Evolutionary conservation across 2,888 invertebrate species (phyloP).

Genomic region (Phaonia tiefii): DNA sequence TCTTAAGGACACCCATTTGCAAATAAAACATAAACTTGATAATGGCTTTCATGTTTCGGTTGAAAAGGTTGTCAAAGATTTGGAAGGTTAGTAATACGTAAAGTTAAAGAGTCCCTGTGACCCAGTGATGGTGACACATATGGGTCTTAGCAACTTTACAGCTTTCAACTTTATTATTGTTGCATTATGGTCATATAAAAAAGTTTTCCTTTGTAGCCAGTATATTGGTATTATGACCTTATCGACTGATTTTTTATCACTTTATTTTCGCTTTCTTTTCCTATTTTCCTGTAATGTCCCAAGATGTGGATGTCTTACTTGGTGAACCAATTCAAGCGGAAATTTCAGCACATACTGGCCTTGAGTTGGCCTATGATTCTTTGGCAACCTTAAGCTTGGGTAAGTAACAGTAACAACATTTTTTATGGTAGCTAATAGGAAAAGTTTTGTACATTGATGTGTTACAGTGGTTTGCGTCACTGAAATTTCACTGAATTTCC

Average conservation of each 20-base stretch:
- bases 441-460: too few species aligned
- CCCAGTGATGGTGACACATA: neutral
- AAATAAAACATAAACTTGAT: slow-evolving; percentile 83
- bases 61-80: slow-evolving; percentile 84
- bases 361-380: slow-evolving; percentile 87
- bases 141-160: slow-evolving; percentile 47
- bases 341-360: slow-evolving; percentile 87
- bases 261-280: slow-evolving; percentile 25
- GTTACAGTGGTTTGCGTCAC: too few species aligned
- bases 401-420: slow-evolving; percentile 76
- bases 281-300: slow-evolving; percentile 26
- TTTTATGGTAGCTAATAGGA: too few species aligned
- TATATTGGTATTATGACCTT: slow-evolving; percentile 47
- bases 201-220: slow-evolving; percentile 6
- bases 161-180: slow-evolving; percentile 44
- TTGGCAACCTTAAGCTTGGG: slow-evolving; percentile 87
- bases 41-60: slow-evolving; percentile 83
- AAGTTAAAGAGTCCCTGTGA: neutral
- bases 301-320: slow-evolving; percentile 86
- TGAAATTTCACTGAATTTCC: too few species aligned
- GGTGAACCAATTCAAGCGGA: slow-evolving; percentile 90
- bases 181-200: neutral
- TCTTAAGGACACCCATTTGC: slow-evolving; percentile 84
- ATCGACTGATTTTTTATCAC: slow-evolving; percentile 56
- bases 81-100: slow-evolving; percentile 82